Conservation (phyloP, 1,140 invertebrate genomes). For the Marisa cornuarietis region DNA sequence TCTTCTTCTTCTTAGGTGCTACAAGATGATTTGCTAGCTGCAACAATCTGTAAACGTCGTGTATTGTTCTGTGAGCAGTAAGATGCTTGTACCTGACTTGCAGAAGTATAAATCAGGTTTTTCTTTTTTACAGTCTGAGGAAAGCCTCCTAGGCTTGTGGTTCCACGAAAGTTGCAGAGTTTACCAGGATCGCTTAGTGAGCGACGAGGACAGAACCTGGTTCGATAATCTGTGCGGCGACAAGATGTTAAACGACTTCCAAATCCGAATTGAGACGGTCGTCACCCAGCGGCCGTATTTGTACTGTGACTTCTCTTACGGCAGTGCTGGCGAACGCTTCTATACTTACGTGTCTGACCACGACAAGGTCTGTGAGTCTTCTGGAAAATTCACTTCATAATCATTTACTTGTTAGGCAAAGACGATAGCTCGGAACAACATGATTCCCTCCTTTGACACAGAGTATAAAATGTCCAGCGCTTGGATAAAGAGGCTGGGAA, state of each 20-base stretch:
- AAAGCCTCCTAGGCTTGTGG: constrained; percentile 61
- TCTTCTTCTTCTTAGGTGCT: no score
- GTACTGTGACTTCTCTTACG: constrained; percentile 61
- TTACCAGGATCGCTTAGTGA: constrained; percentile 67
- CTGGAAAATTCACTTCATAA: not conserved
- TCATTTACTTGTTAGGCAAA: not conserved
- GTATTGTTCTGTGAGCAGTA: no score
- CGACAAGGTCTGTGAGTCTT: constrained; percentile 45
- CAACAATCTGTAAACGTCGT: no score
- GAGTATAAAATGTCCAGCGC: no score
- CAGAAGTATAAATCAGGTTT: no score
- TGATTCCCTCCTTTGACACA: no score
- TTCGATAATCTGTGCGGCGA: constrained; percentile 59
- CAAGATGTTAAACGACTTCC: constrained; percentile 62
- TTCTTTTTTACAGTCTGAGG: no score
- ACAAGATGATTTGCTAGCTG: no score
- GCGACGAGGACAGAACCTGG: constrained; percentile 65
- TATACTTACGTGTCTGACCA: constrained; percentile 64
- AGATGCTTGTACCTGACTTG: no score
- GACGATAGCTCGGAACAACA: no score
- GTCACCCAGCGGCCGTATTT: constrained; percentile 65
- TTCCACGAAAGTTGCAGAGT: constrained; percentile 67
- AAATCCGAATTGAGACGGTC: constrained; percentile 56
- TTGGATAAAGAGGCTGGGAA: not conserved
- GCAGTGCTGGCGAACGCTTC: constrained; percentile 43